Evolutionary conservation across 2,888 invertebrate genomes (phyloP).

Genomic region (Drosophila setosimentum): DNA sequence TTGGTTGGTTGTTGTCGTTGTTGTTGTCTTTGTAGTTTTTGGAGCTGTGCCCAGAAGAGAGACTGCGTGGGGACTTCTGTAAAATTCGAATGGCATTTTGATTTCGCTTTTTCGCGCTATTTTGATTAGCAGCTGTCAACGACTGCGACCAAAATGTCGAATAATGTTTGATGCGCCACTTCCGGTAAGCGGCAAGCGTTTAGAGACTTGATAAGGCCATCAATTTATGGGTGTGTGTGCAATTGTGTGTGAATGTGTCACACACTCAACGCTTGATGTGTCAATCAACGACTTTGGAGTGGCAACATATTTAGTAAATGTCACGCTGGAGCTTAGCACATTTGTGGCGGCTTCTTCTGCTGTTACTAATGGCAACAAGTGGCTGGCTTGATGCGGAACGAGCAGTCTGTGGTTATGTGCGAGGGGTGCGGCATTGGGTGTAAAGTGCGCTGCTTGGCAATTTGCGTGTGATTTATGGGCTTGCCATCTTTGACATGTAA

Average conservation of each 20-base stretch:
- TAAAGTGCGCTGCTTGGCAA: constrained; percentile 33
- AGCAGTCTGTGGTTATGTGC: constrained; percentile 1
- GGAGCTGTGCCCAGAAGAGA: constrained; percentile 54
- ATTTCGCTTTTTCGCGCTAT: constrained; percentile 38
- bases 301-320: constrained; percentile 48
- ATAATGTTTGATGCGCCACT: constrained; percentile 56
- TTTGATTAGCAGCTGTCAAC: constrained; percentile 73
- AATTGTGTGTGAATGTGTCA: constrained; percentile 23
- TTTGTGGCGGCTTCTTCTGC: constrained; percentile 38
- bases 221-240: neutral
- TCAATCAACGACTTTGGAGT: constrained; percentile 57
- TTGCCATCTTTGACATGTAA: constrained; percentile 35
- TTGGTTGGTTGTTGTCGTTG: constrained; percentile 11
- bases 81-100: constrained; percentile 32
- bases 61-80: constrained; percentile 24
- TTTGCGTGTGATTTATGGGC: constrained; percentile 64
- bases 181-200: constrained; percentile 46
- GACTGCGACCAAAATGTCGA: constrained; percentile 39
- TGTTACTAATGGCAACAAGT: constrained; percentile 63
- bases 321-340: constrained; percentile 34
- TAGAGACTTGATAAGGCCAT: constrained; percentile 44
- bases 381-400: constrained; percentile 32
- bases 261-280: constrained; percentile 49
- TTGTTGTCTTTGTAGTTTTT: constrained; percentile 21
- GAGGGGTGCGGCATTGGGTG: constrained; percentile 10